Conservation (phyloP, 2,888 invertebrate genomes). For the Alentia gelatinosa region DNA sequence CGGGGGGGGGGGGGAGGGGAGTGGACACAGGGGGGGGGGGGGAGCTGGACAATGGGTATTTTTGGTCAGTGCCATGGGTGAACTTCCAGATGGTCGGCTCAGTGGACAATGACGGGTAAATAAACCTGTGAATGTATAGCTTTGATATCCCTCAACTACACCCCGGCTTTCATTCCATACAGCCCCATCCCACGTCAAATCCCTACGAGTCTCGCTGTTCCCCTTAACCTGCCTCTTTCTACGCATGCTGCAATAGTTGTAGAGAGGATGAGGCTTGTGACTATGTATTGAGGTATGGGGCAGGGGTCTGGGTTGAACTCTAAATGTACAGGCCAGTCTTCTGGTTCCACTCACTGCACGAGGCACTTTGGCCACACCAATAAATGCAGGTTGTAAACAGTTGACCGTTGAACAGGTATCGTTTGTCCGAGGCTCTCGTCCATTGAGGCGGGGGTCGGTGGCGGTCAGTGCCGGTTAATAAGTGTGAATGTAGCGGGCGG, state of each 20-base stretch:
- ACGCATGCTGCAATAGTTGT: no score
- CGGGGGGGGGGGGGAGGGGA: not conserved
- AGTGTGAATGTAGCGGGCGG: not conserved
- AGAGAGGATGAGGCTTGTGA: no score
- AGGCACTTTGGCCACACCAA: not conserved
- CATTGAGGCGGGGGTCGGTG: not conserved
- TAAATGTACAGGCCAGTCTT: no score
- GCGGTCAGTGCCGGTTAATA: not conserved
- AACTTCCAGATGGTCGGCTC: constrained; percentile 31
- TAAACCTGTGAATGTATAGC: constrained; percentile 6
- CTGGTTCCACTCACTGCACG: not conserved
- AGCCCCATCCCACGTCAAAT: not conserved
- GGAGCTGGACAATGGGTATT: constrained; percentile 16
- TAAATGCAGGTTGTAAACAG: not conserved
- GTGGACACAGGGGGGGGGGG: not conserved
- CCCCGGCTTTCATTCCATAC: not conserved
- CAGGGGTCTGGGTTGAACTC: no score
- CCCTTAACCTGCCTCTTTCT: not conserved
- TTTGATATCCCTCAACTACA: not conserved
- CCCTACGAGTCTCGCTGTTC: not conserved
- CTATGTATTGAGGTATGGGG: no score
- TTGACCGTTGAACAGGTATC: not conserved
- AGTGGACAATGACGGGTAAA: not conserved
- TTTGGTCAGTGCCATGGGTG: not conserved
- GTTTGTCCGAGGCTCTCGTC: not conserved